These are phyloP conservation scores for Macroglossus sobrinus DNA, from an alignment of 2,113 vertebrate species.

Conservation along the genomic window DNA sequence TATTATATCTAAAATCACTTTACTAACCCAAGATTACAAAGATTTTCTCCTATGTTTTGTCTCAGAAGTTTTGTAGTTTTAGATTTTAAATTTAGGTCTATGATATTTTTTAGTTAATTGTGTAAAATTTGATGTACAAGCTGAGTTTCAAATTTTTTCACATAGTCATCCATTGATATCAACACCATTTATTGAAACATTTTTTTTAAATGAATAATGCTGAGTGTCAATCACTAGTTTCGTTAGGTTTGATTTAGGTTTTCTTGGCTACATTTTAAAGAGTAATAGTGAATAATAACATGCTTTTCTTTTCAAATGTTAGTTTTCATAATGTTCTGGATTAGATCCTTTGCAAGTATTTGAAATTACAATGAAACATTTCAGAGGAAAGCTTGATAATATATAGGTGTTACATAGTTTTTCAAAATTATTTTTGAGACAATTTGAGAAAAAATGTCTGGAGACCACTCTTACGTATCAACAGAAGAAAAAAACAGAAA, in stretches of 20 bases:
- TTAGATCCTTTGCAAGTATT: background rate
- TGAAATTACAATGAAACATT: background rate
- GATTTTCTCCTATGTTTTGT: background rate
- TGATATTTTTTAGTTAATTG: background rate
- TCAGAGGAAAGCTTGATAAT: background rate
- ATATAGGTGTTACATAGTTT: background rate
- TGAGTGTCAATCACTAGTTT: background rate
- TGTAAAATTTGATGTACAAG: background rate
- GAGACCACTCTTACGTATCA: background rate
- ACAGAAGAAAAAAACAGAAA: background rate
- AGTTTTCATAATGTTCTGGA: background rate
- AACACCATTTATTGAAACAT: background rate
- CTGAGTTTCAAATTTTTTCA: background rate
- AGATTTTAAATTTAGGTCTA: background rate
- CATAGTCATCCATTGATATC: background rate
- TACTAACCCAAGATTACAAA: background rate
- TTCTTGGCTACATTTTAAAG: background rate
- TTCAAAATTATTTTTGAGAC: background rate
- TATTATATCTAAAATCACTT: background rate
- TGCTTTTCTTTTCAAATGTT: background rate
- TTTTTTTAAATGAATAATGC: background rate
- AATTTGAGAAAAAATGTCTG: background rate
- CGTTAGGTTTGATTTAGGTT: too few species aligned
- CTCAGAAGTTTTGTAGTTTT: background rate
- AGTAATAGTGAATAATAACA: background rate